phyloP scores from a whole-genome alignment of 2,888 invertebrate species.

The Netelia fuscicornis region DNA sequence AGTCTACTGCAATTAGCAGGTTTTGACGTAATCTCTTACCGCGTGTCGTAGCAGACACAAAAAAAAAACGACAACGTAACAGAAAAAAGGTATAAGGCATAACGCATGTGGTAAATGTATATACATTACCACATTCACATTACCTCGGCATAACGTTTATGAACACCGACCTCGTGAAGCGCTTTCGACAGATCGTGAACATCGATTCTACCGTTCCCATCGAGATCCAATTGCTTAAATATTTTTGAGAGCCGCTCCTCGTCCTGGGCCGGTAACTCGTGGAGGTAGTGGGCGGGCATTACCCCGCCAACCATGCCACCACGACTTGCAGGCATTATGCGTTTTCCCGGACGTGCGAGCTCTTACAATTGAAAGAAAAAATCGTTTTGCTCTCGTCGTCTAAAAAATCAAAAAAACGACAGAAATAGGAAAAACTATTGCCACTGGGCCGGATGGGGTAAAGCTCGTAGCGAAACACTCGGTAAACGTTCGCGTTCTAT shows the following conservation, averaged over 20 bases:
- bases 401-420: not conserved
- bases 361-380: conserved; percentile 22
- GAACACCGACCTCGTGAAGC: conserved; percentile 93
- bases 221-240: conserved; percentile 95
- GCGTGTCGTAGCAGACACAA: not conserved
- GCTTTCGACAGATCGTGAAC: conserved; percentile 96
- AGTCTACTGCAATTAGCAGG: not conserved
- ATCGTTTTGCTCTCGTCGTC: conserved; percentile 7
- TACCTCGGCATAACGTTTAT: conserved; percentile 96
- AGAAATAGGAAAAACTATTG: conserved; percentile 5
- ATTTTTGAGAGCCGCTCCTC: conserved; percentile 94
- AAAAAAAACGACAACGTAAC: not conserved
- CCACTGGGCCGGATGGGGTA: not conserved
- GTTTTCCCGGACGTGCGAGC: conserved; percentile 49
- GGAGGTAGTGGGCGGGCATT: conserved; percentile 86
- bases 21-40: not conserved
- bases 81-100: not conserved
- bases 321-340: conserved; percentile 76
- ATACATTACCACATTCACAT: conserved; percentile 75
- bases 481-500: conserved; percentile 27
- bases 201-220: conserved; percentile 98
- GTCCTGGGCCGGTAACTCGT: conserved; percentile 94
- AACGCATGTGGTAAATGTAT: not conserved
- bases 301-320: conserved; percentile 74
- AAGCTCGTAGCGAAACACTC: not conserved